Conservation (phyloP, 2,113 vertebrate genomes). For the Psophia crepitans region DNA sequence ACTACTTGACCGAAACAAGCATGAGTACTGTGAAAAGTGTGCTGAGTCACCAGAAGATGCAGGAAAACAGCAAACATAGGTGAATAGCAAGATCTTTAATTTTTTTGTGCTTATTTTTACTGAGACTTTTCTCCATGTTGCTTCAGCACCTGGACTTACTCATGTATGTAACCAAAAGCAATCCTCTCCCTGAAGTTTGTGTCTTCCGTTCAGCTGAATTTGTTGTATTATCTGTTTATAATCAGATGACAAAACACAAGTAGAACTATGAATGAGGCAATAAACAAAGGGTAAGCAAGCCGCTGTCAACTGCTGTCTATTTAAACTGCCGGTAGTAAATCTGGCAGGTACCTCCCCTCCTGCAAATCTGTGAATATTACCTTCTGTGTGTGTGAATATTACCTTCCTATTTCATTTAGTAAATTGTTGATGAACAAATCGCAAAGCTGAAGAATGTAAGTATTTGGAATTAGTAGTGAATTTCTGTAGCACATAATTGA, state of each 20-base stretch:
- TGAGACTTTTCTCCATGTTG: background rate
- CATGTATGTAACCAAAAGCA: background rate
- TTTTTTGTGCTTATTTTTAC: background rate
- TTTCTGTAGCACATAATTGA: slow-evolving; percentile 22
- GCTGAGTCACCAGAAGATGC: background rate
- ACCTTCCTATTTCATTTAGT: background rate
- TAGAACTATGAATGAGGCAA: background rate
- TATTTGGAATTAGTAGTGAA: background rate
- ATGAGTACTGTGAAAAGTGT: background rate
- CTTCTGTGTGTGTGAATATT: background rate
- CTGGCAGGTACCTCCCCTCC: background rate
- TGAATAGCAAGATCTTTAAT: background rate
- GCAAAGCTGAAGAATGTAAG: slow-evolving; percentile 10
- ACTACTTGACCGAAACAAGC: background rate
- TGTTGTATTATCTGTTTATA: background rate
- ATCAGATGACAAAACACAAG: background rate
- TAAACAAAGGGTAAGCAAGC: background rate
- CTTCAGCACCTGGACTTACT: background rate
- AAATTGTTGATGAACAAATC: background rate
- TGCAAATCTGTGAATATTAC: background rate
- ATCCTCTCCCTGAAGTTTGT: background rate
- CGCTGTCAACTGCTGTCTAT: background rate
- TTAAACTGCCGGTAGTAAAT: background rate
- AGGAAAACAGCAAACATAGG: background rate
- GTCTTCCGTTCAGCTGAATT: background rate